Evolutionary conservation across 1,140 invertebrate species (phyloP), one percentile per base, ranked within the genome.

Genomic region (Meteorus sp.): DNA sequence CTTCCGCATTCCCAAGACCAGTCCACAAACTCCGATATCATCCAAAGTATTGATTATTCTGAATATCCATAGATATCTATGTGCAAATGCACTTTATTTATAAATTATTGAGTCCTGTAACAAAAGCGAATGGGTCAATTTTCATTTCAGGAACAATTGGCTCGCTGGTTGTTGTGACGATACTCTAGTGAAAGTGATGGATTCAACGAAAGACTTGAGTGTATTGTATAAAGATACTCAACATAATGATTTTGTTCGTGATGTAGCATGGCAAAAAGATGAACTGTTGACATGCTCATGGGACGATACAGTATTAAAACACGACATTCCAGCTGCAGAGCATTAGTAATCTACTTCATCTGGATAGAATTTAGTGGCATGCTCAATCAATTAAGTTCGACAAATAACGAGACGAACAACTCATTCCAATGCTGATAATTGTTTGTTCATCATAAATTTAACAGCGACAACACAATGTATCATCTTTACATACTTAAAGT

Each of bases 271-370:
- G 78, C 56, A 63, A 29, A 62, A 76, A 41, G 61, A 69, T 17
- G 57, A 74, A 44, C 59, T 80, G 41, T 66, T 76, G n/a, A 74
- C 74, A 7, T 79, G 75, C 62, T 70, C 72, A 7, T 80, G 76
- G 77, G 78, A 79, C 25, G 67, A 71, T 53, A 67, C 63, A 27
- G 55, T 79, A 15, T 55, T 70, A 25, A 72, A 64, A 59, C 74
- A 75, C 51, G 25, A 27, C 3, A 9, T 52, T 23, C 23, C 15
- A 13, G 37, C 33, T 2, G 3, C 33, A 13, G n/a, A 23, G 1
- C 31, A 52, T 2, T 37, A 52, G 39, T 17, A 20, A 31, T 9
- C 8, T 39, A 4, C 3, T 39, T 8, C 15, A 39, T 39, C 13
- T 11, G 13, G 35, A n/a, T 11, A 39, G 3, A 7, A 6, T 33